phyloP scores from a whole-genome alignment of 2,888 invertebrate species.

The Drosophila picticornis region DNA sequence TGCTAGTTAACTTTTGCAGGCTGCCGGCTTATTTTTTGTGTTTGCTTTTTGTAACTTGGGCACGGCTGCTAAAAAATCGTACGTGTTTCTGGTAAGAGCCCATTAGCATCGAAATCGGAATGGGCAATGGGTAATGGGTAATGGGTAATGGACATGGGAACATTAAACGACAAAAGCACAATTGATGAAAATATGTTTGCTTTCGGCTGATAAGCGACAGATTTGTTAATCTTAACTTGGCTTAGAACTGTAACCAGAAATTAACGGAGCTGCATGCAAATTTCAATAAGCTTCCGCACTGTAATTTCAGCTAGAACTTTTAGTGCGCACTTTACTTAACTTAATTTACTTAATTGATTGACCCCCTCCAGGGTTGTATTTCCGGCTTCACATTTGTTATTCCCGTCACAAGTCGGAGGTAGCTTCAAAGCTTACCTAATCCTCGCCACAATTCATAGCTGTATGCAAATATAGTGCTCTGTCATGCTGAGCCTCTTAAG shows the following conservation, averaged over 20 bases:
- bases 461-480: slow-evolving; percentile 39
- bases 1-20: slow-evolving; percentile 21
- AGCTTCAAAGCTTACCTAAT: slow-evolving; percentile 16
- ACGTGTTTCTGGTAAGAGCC: slow-evolving; percentile 58
- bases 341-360: slow-evolving; percentile 58
- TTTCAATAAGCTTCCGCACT: slow-evolving; percentile 34
- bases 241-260: slow-evolving; percentile 20
- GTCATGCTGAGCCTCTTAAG: slow-evolving; percentile 56
- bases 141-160: slow-evolving; percentile 23
- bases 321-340: slow-evolving; percentile 21
- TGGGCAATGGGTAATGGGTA: not conserved
- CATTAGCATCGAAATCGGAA: slow-evolving; percentile 27
- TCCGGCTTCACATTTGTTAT: slow-evolving; percentile 49
- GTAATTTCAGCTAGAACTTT: slow-evolving; percentile 6
- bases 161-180: slow-evolving; percentile 24
- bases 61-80: slow-evolving; percentile 47
- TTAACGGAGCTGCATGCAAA: slow-evolving; percentile 30
- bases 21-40: slow-evolving; percentile 9
- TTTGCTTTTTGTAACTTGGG: slow-evolving; percentile 40
- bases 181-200: slow-evolving; percentile 47
- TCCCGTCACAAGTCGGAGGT: slow-evolving; percentile 8
- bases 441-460: slow-evolving; percentile 2
- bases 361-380: slow-evolving; percentile 12
- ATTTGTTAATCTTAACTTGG: slow-evolving; percentile 26
- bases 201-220: slow-evolving; percentile 50